Evolutionary conservation across 2,797 vertebrate species (phyloP).

Genomic region (Catamblyrhynchus diadema): DNA sequence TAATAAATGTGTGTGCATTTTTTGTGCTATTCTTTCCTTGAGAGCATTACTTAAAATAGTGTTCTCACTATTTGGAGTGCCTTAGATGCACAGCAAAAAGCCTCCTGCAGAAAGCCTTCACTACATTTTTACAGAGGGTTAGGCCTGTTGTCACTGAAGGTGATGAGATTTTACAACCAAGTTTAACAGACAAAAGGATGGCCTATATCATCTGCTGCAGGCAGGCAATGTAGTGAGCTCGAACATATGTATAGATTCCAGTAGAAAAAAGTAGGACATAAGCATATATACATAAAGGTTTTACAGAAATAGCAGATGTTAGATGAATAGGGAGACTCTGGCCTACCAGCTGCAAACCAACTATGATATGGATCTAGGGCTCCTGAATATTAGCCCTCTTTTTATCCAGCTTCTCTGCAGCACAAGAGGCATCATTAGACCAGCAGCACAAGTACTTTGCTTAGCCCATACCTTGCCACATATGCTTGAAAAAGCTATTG

Average conservation of each 20-base stretch:
- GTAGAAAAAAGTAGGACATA: neutral
- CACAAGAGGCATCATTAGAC: neutral
- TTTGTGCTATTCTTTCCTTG: neutral
- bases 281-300: neutral
- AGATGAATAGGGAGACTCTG: conserved; percentile 12
- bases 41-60: neutral
- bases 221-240: neutral
- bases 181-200: neutral
- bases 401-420: neutral
- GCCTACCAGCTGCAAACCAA: neutral
- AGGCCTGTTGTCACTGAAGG: neutral
- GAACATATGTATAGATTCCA: neutral
- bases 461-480: neutral
- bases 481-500: neutral
- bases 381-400: neutral
- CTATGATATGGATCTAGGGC: neutral
- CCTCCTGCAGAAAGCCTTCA: neutral
- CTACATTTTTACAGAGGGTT: neutral
- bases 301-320: conserved; percentile 3
- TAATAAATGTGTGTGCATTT: neutral
- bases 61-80: neutral
- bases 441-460: neutral
- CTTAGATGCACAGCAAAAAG: neutral
- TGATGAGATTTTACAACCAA: neutral
- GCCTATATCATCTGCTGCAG: neutral